Base-by-base conservation (phyloP, 2,797 vertebrate genomes). In the Neopelma chrysocephalum region DNA sequence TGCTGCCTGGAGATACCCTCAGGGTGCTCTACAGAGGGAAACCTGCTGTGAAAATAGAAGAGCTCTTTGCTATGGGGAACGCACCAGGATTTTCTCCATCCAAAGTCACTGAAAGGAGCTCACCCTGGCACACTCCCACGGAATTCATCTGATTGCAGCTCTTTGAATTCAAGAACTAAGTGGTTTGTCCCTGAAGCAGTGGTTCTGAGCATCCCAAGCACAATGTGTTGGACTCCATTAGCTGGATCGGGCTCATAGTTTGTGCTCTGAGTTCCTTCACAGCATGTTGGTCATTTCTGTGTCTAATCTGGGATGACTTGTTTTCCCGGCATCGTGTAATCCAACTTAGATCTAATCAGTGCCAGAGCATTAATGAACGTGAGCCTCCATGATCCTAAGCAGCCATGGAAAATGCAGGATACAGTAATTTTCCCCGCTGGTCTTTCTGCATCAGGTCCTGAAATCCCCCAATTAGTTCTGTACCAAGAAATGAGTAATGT, bases 101-200 rank as follows among this genome's bases (percentile, higher is more conserved):
- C 2, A 1, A 51, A 14, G 19, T 7, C 10, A 6, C 31, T 6
- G 16, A 27, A 56, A 78, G 15, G 29, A 48, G 29, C 14, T 82
- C 5, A 0, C 10, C 20, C 9, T 1, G 14, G 4, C 3, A 9
- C 34, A 4, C 3, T 23, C 8, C 0, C 34, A 1, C 11, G 11
- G 48, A 57, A 51, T 5, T 20, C 1, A 1, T 48, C 76, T 76
- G 43, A 4, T 11, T 56, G 18, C 10, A 4, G 6, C 5, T 62
- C 42, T 58, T 23, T 26, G 25, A 21, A 25, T 65, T 60, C 15
- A 19, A 11, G 19, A 13, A 29, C 15, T 6, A 1, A 65, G 5
- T 0, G 2, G 36, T 11, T n/a, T 2, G 1, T 19, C 32, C 78
- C 42, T 64, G 5, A 6, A 16, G 3, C 0, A 21, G 26, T 1